Conservation (phyloP, 2,113 vertebrate species). For the Motacilla tschutschensis region DNA sequence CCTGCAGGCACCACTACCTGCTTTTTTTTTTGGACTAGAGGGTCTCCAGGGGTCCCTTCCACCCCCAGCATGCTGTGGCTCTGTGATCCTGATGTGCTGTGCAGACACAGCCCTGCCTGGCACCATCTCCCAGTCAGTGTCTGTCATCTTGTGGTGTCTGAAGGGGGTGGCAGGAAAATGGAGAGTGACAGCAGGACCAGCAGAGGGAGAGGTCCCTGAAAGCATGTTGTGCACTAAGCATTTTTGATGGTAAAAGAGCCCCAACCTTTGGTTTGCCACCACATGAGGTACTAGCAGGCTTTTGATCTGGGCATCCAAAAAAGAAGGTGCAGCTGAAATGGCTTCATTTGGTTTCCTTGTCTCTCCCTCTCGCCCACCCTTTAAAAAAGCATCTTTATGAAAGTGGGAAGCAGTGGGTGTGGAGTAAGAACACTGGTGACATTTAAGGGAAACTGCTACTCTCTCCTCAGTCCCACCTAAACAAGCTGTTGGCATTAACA, state of each 20-base stretch:
- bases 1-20: neutral
- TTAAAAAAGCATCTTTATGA: neutral
- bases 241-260: neutral
- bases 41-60: neutral
- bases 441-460: slow-evolving; percentile 26
- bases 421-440: slow-evolving; percentile 38
- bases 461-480: slow-evolving; percentile 24
- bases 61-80: neutral
- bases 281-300: neutral
- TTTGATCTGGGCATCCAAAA: neutral
- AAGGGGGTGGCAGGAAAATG: neutral
- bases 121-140: fast-evolving
- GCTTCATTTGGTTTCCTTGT: neutral
- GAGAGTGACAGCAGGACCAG: neutral
- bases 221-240: neutral
- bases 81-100: neutral
- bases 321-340: neutral
- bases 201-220: neutral
- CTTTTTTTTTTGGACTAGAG: neutral
- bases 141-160: neutral
- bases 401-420: slow-evolving; percentile 65
- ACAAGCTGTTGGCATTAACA: neutral
- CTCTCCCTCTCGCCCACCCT: neutral
- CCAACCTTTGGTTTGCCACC: neutral
- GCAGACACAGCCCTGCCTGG: neutral